Base-by-base conservation (phyloP, 2,888 invertebrate genomes). In the Ophioninae sp. region DNA sequence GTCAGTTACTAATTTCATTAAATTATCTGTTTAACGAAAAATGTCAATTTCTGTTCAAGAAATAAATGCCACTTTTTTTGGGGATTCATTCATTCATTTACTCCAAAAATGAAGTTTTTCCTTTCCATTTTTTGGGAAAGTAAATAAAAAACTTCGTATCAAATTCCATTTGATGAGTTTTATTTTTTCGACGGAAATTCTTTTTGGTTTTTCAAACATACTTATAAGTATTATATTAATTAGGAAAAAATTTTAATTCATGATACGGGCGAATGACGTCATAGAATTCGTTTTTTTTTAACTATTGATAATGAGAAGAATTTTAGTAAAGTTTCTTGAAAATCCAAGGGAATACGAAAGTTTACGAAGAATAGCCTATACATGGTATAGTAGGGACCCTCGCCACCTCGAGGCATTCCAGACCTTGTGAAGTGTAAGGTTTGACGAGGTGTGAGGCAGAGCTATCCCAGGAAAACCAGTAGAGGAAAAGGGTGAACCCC, bases 371-470 rank as follows among this genome's bases (percentile, higher is more conserved):
- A 75, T 37, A 17, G 0, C 67, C 59, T 23, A 30, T 79, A 73
- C 30, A 78, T 41, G 39, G 64, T 68, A 51, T n/a, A 30, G n/a
- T 69, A 20, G 17, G 74, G 61, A 56, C 75, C 79, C 81, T 81
- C 76, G 68, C 51, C 72, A 63, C 76, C 59, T 75, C 63, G 79
- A n/a, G 79, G 44, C 67, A 72, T 72, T 69, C 68, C 67, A 23
- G 51, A 81, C 68, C 72, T 79, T 75, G 65, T 76, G 81, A 79
- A 84, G 84, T 84, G 84, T 81, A 59, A 84, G 72, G 79, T 51
- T 81, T 64, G 79, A 76, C 79, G 81, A 81, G 72, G 81, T 84
- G 84, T 79, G 79, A 84, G 79, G 79, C 44, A 65, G 79, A 69
- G 51, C 72, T 72, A 72, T 58, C 81, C 58, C 39, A 10, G 74